Evolutionary conservation across 2,888 invertebrate genomes (phyloP).

Genomic region (Hirtodrosophila confusa): DNA sequence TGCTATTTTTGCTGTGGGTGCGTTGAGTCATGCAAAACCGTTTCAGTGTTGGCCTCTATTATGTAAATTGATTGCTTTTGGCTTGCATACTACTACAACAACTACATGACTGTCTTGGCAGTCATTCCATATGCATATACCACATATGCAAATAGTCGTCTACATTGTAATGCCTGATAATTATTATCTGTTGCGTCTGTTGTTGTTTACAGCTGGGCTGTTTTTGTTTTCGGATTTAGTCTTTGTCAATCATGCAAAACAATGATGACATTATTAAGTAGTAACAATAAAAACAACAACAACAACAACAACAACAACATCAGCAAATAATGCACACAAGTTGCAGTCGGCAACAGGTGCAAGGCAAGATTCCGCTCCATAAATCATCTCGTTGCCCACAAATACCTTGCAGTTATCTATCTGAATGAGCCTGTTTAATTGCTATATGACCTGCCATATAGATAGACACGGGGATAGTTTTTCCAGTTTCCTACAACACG

Average conservation of each 20-base stretch:
- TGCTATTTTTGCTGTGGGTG: neutral
- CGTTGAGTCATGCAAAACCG: constrained; percentile 18
- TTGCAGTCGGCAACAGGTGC: constrained; percentile 25
- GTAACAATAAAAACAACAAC: constrained; percentile 1
- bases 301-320: neutral
- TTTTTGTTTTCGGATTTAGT: constrained; percentile 28
- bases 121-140: neutral
- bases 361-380: too few species aligned
- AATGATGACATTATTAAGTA: constrained; percentile 19
- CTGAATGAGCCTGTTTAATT: constrained; percentile 6
- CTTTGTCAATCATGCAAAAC: constrained; percentile 34
- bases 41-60: constrained; percentile 4
- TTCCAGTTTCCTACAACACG: constrained; percentile 37
- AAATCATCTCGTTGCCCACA: too few species aligned
- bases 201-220: constrained; percentile 19
- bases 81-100: neutral
- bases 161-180: constrained; percentile 23
- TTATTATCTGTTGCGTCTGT: constrained; percentile 25
- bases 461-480: constrained; percentile 1
- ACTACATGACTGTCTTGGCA: neutral
- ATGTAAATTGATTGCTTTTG: constrained; percentile 24
- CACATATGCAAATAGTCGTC: constrained; percentile 3
- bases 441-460: constrained; percentile 13
- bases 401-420: neutral
- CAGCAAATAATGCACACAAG: neutral